Evolutionary conservation across 2,888 invertebrate genomes (phyloP).

Genomic region (Cosmia trapezina): DNA sequence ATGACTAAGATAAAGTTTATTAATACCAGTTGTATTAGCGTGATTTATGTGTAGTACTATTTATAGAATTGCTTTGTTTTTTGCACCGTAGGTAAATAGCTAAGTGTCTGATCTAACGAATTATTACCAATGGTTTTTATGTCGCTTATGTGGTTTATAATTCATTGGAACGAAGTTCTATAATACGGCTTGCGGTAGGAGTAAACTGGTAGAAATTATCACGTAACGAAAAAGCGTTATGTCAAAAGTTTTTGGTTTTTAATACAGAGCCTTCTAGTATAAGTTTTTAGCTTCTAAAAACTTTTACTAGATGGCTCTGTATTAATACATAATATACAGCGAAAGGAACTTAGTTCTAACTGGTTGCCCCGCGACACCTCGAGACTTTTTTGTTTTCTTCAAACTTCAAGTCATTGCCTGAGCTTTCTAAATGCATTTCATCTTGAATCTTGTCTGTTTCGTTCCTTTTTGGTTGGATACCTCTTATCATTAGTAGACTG

Average conservation of each 20-base stretch:
- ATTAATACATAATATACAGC: too few species aligned
- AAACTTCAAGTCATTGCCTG: background rate
- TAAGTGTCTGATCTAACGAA: background rate
- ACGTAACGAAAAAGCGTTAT: too few species aligned
- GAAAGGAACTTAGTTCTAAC: too few species aligned
- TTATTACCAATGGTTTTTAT: background rate
- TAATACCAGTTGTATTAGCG: conserved; percentile 1
- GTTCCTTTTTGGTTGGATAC: background rate
- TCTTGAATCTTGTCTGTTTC: background rate
- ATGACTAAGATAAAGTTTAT: background rate
- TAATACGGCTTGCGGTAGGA: too few species aligned
- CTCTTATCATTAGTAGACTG: background rate
- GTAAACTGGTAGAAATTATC: too few species aligned
- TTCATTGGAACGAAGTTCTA: background rate
- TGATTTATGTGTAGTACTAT: background rate
- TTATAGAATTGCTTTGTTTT: conserved; percentile 14
- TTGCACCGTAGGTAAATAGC: background rate
- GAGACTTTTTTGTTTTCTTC: background rate
- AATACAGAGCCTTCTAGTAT: too few species aligned
- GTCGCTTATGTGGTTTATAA: background rate
- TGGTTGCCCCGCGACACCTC: too few species aligned
- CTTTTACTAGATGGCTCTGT: too few species aligned
- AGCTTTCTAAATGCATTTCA: conserved; percentile 5
- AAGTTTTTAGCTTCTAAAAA: too few species aligned
- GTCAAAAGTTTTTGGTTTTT: too few species aligned